Percentiles rank a stretch among this genome's conserved stretches.
phyloP scores from a whole-genome alignment of 2,797 vertebrate species.

The Mormyrus proboscirostris region DNA sequence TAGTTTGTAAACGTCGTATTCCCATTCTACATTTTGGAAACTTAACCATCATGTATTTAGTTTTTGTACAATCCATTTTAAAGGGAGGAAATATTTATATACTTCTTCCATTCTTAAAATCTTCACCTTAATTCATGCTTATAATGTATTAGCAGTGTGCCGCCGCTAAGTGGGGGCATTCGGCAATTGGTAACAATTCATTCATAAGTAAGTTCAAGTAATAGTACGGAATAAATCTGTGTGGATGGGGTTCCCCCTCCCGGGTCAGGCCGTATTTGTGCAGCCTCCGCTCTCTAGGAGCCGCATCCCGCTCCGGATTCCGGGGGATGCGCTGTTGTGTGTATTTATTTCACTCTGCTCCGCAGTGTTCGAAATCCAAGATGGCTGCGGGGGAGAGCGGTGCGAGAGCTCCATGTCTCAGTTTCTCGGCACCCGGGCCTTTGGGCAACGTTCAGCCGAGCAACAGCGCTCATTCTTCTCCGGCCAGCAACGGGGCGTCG shows the following conservation, averaged over 20 bases:
- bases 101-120: neutral
- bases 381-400: slow-evolving; percentile 81
- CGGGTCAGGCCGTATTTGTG: neutral
- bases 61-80: neutral
- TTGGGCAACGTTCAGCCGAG: slow-evolving; percentile 68
- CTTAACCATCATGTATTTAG: neutral
- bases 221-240: neutral
- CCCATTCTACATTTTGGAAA: neutral
- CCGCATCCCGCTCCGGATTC: slow-evolving; percentile 36
- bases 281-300: slow-evolving; percentile 14
- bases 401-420: slow-evolving; percentile 71
- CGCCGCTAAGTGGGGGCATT: neutral
- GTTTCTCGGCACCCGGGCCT: slow-evolving; percentile 61
- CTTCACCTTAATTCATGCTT: neutral
- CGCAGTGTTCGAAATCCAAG: slow-evolving; percentile 59
- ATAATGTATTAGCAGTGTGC: neutral
- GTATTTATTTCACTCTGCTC: slow-evolving; percentile 49
- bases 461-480: slow-evolving; percentile 65
- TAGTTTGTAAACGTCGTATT: neutral
- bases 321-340: slow-evolving; percentile 55
- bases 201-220: neutral
- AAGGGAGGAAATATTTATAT: neutral
- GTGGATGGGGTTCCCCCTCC: neutral
- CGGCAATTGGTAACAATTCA: neutral
- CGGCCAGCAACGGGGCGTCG: slow-evolving; percentile 57